These are phyloP conservation scores for Aphidoletes aphidimyza DNA, from an alignment of 2,888 invertebrate genomes.

Conservation along the genomic window DNA sequence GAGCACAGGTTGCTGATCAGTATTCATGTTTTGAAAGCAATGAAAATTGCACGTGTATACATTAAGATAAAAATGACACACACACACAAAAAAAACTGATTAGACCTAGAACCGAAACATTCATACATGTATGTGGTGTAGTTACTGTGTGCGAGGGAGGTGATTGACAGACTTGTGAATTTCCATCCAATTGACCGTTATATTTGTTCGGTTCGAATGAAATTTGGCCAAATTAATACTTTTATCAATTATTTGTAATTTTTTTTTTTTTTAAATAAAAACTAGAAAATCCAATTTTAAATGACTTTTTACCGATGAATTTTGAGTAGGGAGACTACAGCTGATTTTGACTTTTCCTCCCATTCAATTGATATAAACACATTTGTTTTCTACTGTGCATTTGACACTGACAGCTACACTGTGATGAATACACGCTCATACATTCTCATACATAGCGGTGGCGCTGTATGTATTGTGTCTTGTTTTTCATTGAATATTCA, in stretches of 20 bases:
- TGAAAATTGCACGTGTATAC: constrained; percentile 43
- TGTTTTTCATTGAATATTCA: constrained; percentile 28
- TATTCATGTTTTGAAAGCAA: constrained; percentile 27
- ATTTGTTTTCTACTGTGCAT: neutral
- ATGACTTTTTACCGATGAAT: no score
- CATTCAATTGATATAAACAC: neutral
- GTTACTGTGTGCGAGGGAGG: no score
- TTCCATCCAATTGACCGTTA: no score
- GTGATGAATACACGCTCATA: neutral
- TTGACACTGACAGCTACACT: constrained; percentile 40
- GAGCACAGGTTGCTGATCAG: constrained; percentile 3
- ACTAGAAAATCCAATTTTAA: no score
- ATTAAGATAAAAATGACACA: neutral
- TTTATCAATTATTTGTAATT: no score
- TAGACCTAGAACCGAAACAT: neutral
- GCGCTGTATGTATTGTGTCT: neutral
- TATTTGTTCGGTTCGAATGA: no score
- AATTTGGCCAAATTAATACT: neutral
- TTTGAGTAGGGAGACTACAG: neutral
- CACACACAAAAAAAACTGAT: neutral
- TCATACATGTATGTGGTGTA: neutral
- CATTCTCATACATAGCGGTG: neutral
- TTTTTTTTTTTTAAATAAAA: no score
- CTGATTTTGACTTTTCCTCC: constrained; percentile 47
- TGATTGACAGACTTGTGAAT: no score